These are phyloP conservation scores for Mylabris sibirica DNA, from an alignment of 2,888 invertebrate genomes.

Conservation along the genomic window DNA sequence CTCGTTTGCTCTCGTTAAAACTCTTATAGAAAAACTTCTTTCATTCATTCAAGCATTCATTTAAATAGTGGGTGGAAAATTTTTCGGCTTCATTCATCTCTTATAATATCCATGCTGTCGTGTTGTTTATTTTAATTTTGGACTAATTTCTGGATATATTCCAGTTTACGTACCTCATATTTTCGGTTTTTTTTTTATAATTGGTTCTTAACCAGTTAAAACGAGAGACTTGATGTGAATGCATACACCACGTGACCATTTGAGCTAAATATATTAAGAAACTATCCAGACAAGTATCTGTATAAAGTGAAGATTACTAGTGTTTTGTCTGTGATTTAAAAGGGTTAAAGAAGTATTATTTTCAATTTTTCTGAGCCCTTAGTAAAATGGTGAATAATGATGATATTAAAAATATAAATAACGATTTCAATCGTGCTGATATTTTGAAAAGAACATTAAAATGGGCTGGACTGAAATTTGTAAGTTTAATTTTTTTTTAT, in stretches of 20 bases:
- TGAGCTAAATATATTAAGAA: conserved; percentile 43
- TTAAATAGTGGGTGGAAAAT: neutral
- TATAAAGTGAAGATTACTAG: conserved; percentile 10
- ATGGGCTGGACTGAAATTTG: conserved; percentile 68
- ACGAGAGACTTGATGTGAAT: neutral
- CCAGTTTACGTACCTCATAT: neutral
- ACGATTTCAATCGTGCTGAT: conserved; percentile 62
- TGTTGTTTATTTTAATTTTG: neutral
- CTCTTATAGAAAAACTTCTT: neutral
- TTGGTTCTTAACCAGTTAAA: neutral
- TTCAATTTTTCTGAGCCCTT: neutral
- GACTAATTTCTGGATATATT: neutral
- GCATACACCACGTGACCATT: conserved; percentile 39
- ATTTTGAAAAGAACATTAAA: conserved; percentile 66
- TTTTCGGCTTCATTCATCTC: neutral
- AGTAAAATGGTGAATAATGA: conserved; percentile 25
- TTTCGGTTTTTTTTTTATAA: neutral
- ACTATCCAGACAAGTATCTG: conserved; percentile 35
- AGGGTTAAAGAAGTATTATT: neutral
- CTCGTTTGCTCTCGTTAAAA: neutral
- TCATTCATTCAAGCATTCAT: neutral
- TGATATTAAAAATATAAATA: conserved; percentile 31
- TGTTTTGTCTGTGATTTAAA: conserved; percentile 4
- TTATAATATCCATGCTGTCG: neutral
- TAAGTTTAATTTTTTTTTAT: conserved; percentile 50